Evolutionary conservation across 2,888 invertebrate species (phyloP), one percentile per base, ranked within the genome.

Genomic region (Acrocyrtus sp.): DNA sequence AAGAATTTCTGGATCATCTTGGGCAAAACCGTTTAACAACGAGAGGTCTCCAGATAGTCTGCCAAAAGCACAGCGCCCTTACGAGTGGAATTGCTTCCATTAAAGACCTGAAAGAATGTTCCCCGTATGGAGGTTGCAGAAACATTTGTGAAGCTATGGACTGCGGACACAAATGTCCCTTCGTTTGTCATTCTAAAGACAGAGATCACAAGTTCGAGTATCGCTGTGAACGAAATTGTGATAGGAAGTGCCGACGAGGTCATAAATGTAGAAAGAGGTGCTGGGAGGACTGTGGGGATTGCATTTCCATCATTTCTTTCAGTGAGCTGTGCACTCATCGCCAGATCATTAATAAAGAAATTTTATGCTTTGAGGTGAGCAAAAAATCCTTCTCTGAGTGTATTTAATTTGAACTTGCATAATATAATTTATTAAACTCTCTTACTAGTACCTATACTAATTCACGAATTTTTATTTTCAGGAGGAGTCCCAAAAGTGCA

Each of bases 151-250:
- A 53, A 10, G 21, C n/a, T 8, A 50, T 60, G 45, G 15, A n/a
- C 3, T 68, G 68, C 26, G 68, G 68, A 22, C 68, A 68, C 45
- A 0, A 8, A 17, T 68, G 68, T 17, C 24, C 34, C 2, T 6
- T 45, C n/a, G 17, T 6, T 1, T 68, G 68, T 39, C 68, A 68
- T 54, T 24, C 60, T 8, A 5, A 29, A 3, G 66, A 66, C 39
- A 19, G 12, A 2, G 45, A 51, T 12, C 67, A 67, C 27, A 2
- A 3, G 19, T 27, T 43, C 3, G 51, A 60, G 21, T n/a, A 45
- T 10, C 51, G 27, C 0, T 67, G 67, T 27, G 3, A 24, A 15
- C 12, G 53, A n/a, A 4, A n/a, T 15, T 67, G 67, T n/a, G 1
- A 1, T 26, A n/a, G n/a, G n/a, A n/a, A n/a, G n/a, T n/a, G n/a